phyloP scores from a whole-genome alignment of 2,113 vertebrate genomes.

The Sardina pilchardus region DNA sequence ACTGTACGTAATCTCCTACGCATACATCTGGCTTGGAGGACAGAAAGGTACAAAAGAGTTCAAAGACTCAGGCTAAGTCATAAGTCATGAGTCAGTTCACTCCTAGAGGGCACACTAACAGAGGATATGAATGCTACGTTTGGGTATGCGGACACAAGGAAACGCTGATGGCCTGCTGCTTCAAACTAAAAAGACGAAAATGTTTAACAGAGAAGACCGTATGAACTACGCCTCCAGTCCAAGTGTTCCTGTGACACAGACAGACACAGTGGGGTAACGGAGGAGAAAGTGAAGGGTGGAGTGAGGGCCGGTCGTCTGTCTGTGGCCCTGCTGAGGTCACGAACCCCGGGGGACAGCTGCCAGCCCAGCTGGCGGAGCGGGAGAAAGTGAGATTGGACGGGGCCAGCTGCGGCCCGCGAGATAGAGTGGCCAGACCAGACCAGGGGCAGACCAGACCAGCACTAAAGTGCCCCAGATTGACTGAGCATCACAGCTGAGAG shows the following conservation, averaged over 20 bases:
- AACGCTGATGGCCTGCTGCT: neutral
- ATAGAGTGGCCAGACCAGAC: neutral
- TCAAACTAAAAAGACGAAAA: neutral
- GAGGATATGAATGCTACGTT: neutral
- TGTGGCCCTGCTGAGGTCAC: neutral
- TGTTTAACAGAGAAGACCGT: neutral
- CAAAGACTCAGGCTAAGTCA: neutral
- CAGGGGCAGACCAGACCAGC: no score
- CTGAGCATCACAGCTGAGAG: conserved; percentile 6
- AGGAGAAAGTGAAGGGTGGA: neutral
- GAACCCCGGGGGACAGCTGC: conserved; percentile 29
- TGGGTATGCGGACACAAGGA: neutral
- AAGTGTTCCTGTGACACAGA: neutral
- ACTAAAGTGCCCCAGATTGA: neutral
- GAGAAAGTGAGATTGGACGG: conserved; percentile 9
- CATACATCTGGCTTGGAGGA: neutral
- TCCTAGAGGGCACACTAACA: neutral
- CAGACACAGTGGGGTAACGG: neutral
- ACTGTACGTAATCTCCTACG: neutral
- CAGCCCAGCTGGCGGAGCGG: conserved; percentile 31
- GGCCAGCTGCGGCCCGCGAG: neutral
- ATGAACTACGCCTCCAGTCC: neutral
- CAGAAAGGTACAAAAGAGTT: neutral
- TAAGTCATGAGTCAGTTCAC: neutral
- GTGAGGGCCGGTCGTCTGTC: neutral